Evolutionary conservation across 2,113 vertebrate species (phyloP).

Genomic region (Centropristis striata): DNA sequence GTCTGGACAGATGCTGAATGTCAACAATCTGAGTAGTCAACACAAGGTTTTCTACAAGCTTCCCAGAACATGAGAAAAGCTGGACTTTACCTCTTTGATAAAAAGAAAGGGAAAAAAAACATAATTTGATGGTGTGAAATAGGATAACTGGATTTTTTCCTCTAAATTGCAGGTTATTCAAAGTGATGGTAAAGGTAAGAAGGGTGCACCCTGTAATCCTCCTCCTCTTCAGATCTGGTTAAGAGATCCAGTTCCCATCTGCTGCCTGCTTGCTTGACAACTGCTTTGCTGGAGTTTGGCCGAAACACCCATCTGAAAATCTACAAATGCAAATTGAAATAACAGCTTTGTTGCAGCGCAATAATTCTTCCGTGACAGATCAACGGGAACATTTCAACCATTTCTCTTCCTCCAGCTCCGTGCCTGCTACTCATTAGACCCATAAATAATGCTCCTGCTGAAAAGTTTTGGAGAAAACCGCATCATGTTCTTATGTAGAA

Average conservation of each 20-base stretch:
- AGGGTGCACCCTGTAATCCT: slow-evolving; percentile 15
- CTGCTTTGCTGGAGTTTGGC: slow-evolving; percentile 34
- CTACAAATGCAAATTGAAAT: slow-evolving; percentile 53
- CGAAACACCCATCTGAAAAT: slow-evolving; percentile 55
- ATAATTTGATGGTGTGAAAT: slow-evolving; percentile 27
- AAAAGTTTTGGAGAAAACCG: slow-evolving; percentile 50
- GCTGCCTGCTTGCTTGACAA: slow-evolving; percentile 26
- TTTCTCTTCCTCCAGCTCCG: slow-evolving; percentile 39
- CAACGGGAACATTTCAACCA: slow-evolving; percentile 56
- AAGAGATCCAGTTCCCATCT: slow-evolving; percentile 36
- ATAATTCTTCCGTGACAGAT: slow-evolving; percentile 58
- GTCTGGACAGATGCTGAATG: slow-evolving; percentile 50
- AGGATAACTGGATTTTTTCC: slow-evolving; percentile 14
- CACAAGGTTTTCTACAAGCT: slow-evolving; percentile 26
- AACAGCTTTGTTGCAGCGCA: slow-evolving; percentile 35
- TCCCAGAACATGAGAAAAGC: neutral
- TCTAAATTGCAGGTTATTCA: slow-evolving; percentile 35
- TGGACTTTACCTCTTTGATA: slow-evolving; percentile 23
- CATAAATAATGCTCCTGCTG: slow-evolving; percentile 55
- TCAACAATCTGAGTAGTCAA: slow-evolving; percentile 25
- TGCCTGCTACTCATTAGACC: slow-evolving; percentile 64
- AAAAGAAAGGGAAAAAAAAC: neutral
- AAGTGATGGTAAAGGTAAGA: slow-evolving; percentile 18
- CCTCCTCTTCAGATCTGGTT: slow-evolving; percentile 38
- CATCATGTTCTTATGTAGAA: slow-evolving; percentile 72